phyloP scores from a whole-genome alignment of 2,888 invertebrate genomes.

The Pristionchus exspectatus region DNA sequence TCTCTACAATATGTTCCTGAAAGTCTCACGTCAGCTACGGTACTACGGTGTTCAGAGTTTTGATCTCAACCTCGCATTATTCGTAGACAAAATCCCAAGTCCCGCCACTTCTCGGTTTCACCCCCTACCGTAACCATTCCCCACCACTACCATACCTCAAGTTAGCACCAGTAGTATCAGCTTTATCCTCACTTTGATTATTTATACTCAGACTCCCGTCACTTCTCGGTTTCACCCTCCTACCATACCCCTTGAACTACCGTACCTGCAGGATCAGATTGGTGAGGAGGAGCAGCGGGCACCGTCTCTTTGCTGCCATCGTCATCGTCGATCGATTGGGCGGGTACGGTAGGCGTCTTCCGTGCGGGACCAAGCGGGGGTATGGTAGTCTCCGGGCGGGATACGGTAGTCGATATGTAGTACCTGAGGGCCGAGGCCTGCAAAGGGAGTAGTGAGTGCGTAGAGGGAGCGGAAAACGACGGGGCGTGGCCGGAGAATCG shows the following conservation, averaged over 20 bases:
- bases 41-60: too few species aligned
- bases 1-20: background rate
- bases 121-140: constrained; percentile 20
- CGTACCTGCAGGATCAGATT: constrained; percentile 63
- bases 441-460: background rate
- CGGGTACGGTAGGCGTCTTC: too few species aligned
- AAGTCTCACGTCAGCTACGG: too few species aligned
- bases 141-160: constrained; percentile 59
- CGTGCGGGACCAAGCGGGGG: background rate
- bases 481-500: background rate
- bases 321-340: constrained; percentile 12
- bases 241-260: background rate
- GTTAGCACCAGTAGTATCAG: too few species aligned
- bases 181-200: too few species aligned
- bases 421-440: constrained; percentile 28
- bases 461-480: background rate
- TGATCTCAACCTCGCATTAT: too few species aligned
- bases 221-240: too few species aligned
- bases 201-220: too few species aligned
- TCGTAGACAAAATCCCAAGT: too few species aligned
- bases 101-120: background rate
- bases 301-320: constrained; percentile 45
- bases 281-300: constrained; percentile 66
- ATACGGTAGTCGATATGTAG: constrained; percentile 23
- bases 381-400: background rate